Conservation (phyloP, 2,113 vertebrate genomes). For the Crotophaga sulcirostris region DNA sequence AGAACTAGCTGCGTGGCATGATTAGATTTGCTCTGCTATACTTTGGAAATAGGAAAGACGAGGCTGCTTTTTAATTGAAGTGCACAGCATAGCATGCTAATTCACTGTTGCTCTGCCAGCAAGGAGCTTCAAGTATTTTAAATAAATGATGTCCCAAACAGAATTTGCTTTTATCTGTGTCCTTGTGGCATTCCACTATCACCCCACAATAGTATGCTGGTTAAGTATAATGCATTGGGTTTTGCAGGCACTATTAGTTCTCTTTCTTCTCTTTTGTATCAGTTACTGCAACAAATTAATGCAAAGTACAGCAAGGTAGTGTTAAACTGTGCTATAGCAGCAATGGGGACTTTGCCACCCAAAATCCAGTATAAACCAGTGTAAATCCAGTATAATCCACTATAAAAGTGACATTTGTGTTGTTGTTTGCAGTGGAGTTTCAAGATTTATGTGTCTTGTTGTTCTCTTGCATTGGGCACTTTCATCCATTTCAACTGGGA, state of each 20-base stretch:
- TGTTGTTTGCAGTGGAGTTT: neutral
- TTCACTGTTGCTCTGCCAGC: slow-evolving; percentile 46
- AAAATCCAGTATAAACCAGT: neutral
- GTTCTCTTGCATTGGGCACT: neutral
- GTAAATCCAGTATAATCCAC: neutral
- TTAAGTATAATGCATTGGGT: slow-evolving; percentile 57
- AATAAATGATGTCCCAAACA: slow-evolving; percentile 64
- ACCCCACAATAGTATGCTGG: slow-evolving; percentile 45
- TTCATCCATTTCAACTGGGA: neutral
- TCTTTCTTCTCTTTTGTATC: neutral
- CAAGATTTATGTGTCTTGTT: accelerated
- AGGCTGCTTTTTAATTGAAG: slow-evolving; percentile 60
- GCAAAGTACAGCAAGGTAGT: neutral
- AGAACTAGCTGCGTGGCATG: slow-evolving; percentile 31
- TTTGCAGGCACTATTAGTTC: slow-evolving; percentile 47
- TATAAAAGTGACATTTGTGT: neutral
- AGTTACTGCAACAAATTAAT: slow-evolving; percentile 21
- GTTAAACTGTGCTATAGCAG: neutral
- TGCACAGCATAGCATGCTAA: slow-evolving; percentile 48
- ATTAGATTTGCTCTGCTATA: slow-evolving; percentile 59
- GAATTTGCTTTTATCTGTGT: slow-evolving; percentile 59
- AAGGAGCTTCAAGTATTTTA: slow-evolving; percentile 63
- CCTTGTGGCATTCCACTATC: slow-evolving; percentile 46
- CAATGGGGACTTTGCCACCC: neutral
- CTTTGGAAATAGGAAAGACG: slow-evolving; percentile 56